phyloP scores from a whole-genome alignment of 2,113 vertebrate species.

The Pituophis catenifer region DNA sequence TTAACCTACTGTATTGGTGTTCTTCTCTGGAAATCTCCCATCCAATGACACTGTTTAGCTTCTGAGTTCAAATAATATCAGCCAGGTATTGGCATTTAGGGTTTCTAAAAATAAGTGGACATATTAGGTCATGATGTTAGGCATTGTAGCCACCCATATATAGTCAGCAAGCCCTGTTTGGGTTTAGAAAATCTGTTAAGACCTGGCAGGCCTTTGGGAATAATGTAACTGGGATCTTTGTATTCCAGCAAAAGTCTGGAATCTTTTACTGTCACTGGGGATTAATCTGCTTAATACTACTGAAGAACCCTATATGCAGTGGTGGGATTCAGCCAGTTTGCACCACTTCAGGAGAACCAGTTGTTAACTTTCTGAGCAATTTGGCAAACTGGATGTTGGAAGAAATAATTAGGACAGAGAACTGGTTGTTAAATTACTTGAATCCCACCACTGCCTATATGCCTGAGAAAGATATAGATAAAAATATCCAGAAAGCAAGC shows the following conservation, averaged over 20 bases:
- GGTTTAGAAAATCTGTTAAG: neutral
- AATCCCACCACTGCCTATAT: neutral
- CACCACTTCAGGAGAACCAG: no score
- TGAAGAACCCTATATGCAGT: neutral
- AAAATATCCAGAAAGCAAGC: neutral
- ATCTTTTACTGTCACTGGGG: neutral
- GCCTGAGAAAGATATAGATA: neutral
- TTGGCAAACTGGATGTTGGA: no score
- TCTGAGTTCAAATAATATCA: neutral
- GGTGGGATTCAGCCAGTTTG: no score
- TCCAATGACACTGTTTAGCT: neutral
- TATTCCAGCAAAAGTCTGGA: neutral
- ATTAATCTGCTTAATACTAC: neutral
- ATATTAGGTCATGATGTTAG: neutral
- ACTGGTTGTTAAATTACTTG: no score
- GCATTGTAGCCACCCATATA: neutral
- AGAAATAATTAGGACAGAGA: no score
- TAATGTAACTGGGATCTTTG: neutral
- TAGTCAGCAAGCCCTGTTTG: neutral
- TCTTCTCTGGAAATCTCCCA: neutral
- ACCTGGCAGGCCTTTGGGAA: neutral
- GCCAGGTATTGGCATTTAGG: no score
- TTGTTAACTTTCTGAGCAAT: no score
- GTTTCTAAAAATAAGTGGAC: neutral
- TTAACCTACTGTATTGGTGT: neutral